Evolutionary conservation across 2,797 vertebrate species (phyloP).

Genomic region (Ficedula albicollis): DNA sequence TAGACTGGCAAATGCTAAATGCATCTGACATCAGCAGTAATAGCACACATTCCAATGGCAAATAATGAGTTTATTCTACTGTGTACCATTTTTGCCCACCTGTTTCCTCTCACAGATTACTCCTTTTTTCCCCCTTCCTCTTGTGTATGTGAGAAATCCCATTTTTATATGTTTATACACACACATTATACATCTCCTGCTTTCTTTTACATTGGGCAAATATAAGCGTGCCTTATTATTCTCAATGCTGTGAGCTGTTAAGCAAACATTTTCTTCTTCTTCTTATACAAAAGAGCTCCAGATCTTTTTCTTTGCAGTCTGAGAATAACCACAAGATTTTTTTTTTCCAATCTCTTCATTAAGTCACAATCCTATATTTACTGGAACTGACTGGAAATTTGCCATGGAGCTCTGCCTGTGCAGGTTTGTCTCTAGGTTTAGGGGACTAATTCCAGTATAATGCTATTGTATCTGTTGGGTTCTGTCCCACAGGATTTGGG

Average conservation of each 20-base stretch:
- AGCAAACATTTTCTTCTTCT: neutral
- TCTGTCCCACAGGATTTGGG: neutral
- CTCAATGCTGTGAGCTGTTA: neutral
- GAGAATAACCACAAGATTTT: neutral
- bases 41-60: neutral
- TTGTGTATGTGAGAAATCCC: neutral
- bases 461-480: neutral
- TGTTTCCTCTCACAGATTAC: neutral
- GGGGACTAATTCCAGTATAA: conserved; percentile 4
- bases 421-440: neutral
- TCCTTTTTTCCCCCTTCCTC: neutral
- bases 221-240: neutral
- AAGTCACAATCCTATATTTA: neutral
- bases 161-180: neutral
- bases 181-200: neutral
- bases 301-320: neutral
- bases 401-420: neutral
- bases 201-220: neutral
- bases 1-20: neutral
- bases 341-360: neutral
- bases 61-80: neutral
- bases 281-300: neutral
- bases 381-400: neutral
- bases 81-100: neutral
- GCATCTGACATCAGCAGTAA: neutral